Percentiles rank a stretch among this genome's conserved stretches.
These are phyloP conservation scores for Gandaritis pyraliata DNA, from an alignment of 2,888 invertebrate species.

Conservation along the genomic window DNA sequence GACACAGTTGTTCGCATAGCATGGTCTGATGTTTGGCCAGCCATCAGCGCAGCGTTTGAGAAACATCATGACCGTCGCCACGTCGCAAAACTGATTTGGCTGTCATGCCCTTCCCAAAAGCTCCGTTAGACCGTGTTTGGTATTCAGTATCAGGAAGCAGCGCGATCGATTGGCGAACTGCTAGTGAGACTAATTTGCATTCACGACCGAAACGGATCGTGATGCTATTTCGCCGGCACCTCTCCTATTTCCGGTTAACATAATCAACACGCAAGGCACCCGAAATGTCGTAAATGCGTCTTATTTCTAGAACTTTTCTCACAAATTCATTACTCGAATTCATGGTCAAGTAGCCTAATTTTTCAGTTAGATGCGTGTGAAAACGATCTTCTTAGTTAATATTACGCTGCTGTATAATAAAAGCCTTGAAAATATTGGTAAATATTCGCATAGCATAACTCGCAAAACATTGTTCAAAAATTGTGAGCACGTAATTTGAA, in stretches of 20 bases:
- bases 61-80: no score
- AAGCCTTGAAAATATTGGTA: no score
- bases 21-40: background rate
- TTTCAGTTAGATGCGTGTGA: no score
- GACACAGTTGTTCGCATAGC: background rate
- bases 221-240: constrained; percentile 72
- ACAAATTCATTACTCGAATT: no score
- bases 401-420: no score
- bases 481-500: constrained; percentile 31
- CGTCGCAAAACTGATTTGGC: background rate
- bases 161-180: constrained; percentile 55
- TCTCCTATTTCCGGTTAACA: constrained; percentile 69
- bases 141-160: constrained; percentile 63
- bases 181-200: constrained; percentile 77
- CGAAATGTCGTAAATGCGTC: background rate
- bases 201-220: constrained; percentile 76
- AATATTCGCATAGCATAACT: background rate
- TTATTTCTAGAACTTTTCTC: background rate
- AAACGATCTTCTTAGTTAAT: no score
- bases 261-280: constrained; percentile 26
- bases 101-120: constrained; percentile 13
- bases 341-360: no score
- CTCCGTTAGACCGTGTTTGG: constrained; percentile 54
- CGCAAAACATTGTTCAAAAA: constrained; percentile 22
- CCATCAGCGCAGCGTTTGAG: background rate